A percentile compares a stretch with the other conserved stretches of the same genome.
phyloP scores from a whole-genome alignment of 2,888 invertebrate genomes.

The Acleris literana region DNA sequence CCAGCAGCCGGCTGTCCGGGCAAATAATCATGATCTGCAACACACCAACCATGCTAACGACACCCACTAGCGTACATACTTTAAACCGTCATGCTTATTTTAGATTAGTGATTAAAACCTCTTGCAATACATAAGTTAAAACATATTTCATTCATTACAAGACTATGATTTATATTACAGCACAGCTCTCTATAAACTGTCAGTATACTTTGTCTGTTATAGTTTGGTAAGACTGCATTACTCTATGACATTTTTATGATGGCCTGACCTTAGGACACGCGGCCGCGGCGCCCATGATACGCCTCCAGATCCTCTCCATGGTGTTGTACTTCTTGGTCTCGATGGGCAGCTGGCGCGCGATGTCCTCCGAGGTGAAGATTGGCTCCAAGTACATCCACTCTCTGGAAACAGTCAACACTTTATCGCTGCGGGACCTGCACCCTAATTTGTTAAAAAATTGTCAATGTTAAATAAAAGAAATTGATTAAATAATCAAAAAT shows the following conservation, averaged over 20 bases:
- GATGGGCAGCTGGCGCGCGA: conserved; percentile 89
- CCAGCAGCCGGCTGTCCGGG: conserved; percentile 86
- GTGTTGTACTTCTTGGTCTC: conserved; percentile 91
- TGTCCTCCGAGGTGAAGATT: conserved; percentile 92
- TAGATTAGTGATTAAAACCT: too few relatives aligned
- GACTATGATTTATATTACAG: background rate
- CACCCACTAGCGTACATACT: background rate
- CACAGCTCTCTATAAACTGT: too few relatives aligned
- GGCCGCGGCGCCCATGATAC: conserved; percentile 88
- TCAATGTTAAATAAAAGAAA: too few relatives aligned
- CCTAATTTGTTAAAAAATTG: background rate
- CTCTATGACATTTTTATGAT: background rate
- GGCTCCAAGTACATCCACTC: conserved; percentile 94
- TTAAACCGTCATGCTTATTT: too few relatives aligned
- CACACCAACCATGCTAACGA: background rate
- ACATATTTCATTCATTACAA: background rate
- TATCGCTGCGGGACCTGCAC: background rate
- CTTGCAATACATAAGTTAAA: background rate
- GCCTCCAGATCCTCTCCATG: conserved; percentile 91
- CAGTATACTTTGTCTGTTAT: too few relatives aligned
- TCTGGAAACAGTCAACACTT: conserved; percentile 59
- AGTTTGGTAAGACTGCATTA: too few relatives aligned
- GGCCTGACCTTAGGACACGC: conserved; percentile 86
- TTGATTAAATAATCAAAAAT: too few relatives aligned
- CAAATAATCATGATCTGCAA: conserved; percentile 85